Evolutionary conservation across 2,888 invertebrate genomes (phyloP).

Genomic region (Argyra leucocephala): DNA sequence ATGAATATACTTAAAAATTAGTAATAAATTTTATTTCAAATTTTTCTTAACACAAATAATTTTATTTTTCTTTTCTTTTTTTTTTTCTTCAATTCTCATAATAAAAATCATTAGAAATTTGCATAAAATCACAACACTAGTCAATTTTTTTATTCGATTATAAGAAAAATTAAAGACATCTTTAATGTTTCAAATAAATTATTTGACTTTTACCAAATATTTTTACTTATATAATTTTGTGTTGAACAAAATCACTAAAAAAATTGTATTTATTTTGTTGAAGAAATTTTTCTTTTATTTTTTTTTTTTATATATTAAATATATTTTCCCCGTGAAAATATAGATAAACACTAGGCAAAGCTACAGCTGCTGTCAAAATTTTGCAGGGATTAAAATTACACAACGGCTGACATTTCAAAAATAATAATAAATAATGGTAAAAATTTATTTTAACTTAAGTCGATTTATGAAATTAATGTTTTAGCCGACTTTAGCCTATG

Average conservation of each 20-base stretch:
- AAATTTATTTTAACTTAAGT: too few relatives aligned
- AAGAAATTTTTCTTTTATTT: too few relatives aligned
- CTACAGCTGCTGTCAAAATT: constrained; percentile 6
- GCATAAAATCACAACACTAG: not conserved
- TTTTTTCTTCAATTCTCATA: not conserved
- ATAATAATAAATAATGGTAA: too few relatives aligned
- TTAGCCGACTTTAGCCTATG: too few relatives aligned
- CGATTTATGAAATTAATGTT: too few relatives aligned
- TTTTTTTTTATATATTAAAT: not conserved
- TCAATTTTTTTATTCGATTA: not conserved
- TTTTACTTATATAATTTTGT: not conserved
- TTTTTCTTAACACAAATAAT: too few relatives aligned
- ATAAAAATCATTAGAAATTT: not conserved
- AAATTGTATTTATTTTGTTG: not conserved
- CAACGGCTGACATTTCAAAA: not conserved
- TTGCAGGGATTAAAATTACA: not conserved
- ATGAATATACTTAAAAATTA: too few relatives aligned
- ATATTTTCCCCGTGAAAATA: constrained; percentile 6
- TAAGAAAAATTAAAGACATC: not conserved
- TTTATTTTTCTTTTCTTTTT: too few relatives aligned
- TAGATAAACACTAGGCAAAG: constrained; percentile 1
- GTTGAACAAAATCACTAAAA: not conserved
- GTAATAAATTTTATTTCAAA: too few relatives aligned
- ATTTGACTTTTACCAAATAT: not conserved
- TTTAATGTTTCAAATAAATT: not conserved